A percentile compares a stretch with the other conserved stretches of the same genome.
Conservation (phyloP, 2,888 invertebrate genomes). For the Synergus itoensis region DNA sequence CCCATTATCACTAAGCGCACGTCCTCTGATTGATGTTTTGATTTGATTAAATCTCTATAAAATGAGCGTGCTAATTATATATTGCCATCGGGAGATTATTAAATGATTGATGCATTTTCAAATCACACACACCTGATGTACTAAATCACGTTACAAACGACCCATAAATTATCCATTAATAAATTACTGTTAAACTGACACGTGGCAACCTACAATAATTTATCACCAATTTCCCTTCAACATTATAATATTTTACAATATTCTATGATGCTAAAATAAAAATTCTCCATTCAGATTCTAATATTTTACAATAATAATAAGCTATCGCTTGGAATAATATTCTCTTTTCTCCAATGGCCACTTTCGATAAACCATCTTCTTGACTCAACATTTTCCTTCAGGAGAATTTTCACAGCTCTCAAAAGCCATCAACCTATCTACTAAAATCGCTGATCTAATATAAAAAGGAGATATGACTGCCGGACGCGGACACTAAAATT, state of each 20-base stretch:
- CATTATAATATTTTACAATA: neutral
- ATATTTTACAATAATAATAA: no score
- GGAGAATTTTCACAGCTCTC: constrained; percentile 34
- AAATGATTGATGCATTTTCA: neutral
- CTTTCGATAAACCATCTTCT: constrained; percentile 23
- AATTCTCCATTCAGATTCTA: no score
- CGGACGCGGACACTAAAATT: constrained; percentile 28
- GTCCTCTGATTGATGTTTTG: constrained; percentile 40
- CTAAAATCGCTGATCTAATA: constrained; percentile 23
- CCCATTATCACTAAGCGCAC: constrained; percentile 38
- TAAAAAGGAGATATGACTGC: constrained; percentile 36
- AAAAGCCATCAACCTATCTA: constrained; percentile 21
- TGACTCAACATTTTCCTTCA: constrained; percentile 35
- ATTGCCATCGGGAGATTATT: neutral
- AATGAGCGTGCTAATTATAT: constrained; percentile 28
- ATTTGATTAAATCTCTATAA: constrained; percentile 28
- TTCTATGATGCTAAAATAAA: neutral
- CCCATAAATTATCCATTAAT: neutral
- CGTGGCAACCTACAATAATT: neutral
- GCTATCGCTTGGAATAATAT: no score
- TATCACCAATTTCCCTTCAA: neutral
- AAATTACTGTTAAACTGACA: neutral
- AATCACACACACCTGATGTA: neutral
- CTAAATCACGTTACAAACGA: constrained; percentile 5
- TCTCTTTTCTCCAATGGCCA: constrained; percentile 5